Evolutionary conservation across 2,888 invertebrate genomes (phyloP), one percentile per base, ranked within the genome.

Genomic region (Napeogenes inachia): DNA sequence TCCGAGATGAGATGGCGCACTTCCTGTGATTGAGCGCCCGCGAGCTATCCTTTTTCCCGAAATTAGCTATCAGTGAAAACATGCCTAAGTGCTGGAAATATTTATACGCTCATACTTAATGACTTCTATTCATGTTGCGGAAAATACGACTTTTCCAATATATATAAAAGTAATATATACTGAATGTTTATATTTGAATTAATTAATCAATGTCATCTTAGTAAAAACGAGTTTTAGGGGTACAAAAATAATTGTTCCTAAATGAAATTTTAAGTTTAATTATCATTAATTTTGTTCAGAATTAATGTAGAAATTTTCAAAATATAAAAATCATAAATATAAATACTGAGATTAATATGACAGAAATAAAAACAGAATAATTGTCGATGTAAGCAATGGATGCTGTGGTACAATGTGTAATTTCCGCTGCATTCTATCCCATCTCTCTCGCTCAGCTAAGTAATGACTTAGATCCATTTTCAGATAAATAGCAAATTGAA

Each of bases 1-100:
- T 91, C 91, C 90, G 90, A 83, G 82, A 91, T 91, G 91, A 91
- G 91, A 89, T 86, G 89, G 87, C 86, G 90, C 91, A 91, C 91
- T 91, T 89, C 90, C 91, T 89, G 89, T 91, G 90, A 91, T 91
- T 91, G 91, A 88, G 87, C 81, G 68, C 70, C 72, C 72, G 68
- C 71, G 68, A 70, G 69, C 71, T 71, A 73, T 73, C 74, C 72
- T 74, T 75, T 75, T 73, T 74, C 73, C 74, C 73, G 70, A 73
- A 77, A 77, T 77, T 76, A 76, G 75, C 77, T 71, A 73, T 73
- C 72, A 73, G 70, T 71, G 71, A 69, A 72, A 72, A 73, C 70
- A 73, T 70, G 73, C 72, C 71, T 73, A 73, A 72, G 70, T 73
- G 66, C 68, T 72, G 69, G 70, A 71, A 71, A 66, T 69, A 63